Base-by-base conservation (phyloP, 2,888 invertebrate species). In the Archips xylosteana region DNA sequence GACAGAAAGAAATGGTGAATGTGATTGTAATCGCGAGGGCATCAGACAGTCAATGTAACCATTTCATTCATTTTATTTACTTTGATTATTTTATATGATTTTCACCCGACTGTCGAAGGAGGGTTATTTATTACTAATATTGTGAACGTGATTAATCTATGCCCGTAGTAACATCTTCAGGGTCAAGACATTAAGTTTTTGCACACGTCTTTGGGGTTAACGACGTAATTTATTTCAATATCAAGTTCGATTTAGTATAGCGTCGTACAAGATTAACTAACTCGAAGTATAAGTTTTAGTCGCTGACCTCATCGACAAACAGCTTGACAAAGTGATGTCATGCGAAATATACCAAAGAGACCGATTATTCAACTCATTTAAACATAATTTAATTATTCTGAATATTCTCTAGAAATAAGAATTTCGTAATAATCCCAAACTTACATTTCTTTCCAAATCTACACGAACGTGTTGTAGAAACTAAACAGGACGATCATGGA, bases 321-420 rank as follows among this genome's bases (percentile, higher is more conserved):
- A 13, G 61, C 70, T 74, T 74, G 70, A 74, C 74, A 74, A 74
- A 65, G 74, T 70, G 74, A 74, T 70, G 74, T 74, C 65, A 70
- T 57, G 13, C 66, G 65, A 57, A 6, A 42, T 49, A 47, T 36
- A 57, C 57, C 23, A 42, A 54, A 45, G 42, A 62, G 51, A 67
- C 66, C 10, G 10, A 62, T 62, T 57, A 66, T 15, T 66, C 12
- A 36, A 12, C 12, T 51, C 32, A 68, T 34, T 34, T 34, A 57
- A 47, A 23, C 62, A 42, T 12, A 8, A 12, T 12, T 63, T 13
- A 8, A 12, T 12, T 63, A 13, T 63, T 15, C 23, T 9, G 32
- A 2, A 47, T 39, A 15, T 10, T 36, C 34, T 47, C 60, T 49
- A 15, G 32, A 51, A 2, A 45, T 67, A 32, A 60, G 6, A 51